Percentiles rank a stretch among this genome's conserved stretches.
Conservation (phyloP, 2,113 vertebrate species). For the Nothocercus nigrocapillus region DNA sequence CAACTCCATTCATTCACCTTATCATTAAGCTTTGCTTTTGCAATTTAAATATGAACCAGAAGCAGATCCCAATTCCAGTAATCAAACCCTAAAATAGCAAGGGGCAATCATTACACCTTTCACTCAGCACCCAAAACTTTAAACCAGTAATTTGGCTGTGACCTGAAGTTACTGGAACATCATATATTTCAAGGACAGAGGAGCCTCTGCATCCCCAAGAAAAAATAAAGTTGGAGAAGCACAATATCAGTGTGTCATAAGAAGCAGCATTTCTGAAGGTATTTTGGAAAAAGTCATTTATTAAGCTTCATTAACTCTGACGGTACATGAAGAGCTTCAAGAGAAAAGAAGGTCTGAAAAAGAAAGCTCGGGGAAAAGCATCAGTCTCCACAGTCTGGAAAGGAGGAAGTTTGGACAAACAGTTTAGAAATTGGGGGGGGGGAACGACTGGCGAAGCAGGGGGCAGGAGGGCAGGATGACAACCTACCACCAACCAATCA, state of each 20-base stretch:
- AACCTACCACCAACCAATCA: no score
- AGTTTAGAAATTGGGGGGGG: background rate
- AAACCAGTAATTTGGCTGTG: background rate
- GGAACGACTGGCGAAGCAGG: no score
- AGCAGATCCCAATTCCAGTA: background rate
- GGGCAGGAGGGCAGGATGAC: no score
- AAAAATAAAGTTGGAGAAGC: background rate
- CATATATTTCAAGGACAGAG: background rate
- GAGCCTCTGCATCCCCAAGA: background rate
- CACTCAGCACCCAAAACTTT: background rate
- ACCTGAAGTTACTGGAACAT: background rate
- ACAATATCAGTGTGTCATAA: background rate
- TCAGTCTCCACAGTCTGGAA: background rate
- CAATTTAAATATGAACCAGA: no score
- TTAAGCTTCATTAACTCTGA: background rate
- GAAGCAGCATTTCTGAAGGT: background rate
- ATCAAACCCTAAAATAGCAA: background rate
- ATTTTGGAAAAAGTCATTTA: background rate
- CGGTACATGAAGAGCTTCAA: background rate
- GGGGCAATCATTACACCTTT: background rate
- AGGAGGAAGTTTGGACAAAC: background rate
- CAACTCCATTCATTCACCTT: background rate
- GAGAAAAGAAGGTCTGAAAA: background rate
- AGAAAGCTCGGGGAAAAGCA: background rate
- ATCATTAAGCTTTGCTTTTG: no score